Evolutionary conservation across 2,113 vertebrate species (phyloP), one percentile per base, ranked within the genome.

Genomic region (Pterocles gutturalis): DNA sequence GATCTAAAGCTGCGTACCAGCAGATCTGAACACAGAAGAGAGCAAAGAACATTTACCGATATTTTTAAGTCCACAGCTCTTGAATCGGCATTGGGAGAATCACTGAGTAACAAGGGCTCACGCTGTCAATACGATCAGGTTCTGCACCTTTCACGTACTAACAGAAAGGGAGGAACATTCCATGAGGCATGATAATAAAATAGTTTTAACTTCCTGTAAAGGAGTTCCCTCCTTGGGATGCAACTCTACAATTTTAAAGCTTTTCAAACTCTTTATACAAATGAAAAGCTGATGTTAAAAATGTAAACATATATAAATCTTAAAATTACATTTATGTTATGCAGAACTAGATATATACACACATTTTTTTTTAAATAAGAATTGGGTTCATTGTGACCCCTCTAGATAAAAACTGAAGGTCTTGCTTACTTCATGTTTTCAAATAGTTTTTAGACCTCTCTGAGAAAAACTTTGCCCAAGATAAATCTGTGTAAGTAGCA

Each of bases 231-330:
- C 31, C 13, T 64, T 25, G 46, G 57, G 83, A 91, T 57, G 41
- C 65, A 89, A 53, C n/a, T 71, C 57, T 31, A n/a, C 2, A 13
- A 24, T 54, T 67, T 48, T 84, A 79, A 87, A 97, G 89, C 65
- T 87, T 76, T 89, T 67, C 79, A 57, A 71, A 93, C 33, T 80
- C 70, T 82, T 86, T 15, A 67, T 62, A 78, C 26, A 86, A 92
- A 87, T n/a, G 66, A 91, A 69, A 95, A 72, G 36, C 45, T 60
- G 24, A 83, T 49, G 58, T 82, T 86, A 75, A 83, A 84, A 81
- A 58, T 17, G 22, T 46, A 69, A 89, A 93, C 45, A 60, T 92
- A 91, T 6, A 81, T 92, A 93, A 93, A 94, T 75, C 43, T 69
- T 78, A 69, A 84, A 91, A 79, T 76, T 36, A 49, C 34, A 85